Percentiles rank a stretch among this genome's conserved stretches.
These are phyloP conservation scores for Taeniopygia guttata DNA, from an alignment of 2,797 vertebrate species.

Conservation along the genomic window DNA sequence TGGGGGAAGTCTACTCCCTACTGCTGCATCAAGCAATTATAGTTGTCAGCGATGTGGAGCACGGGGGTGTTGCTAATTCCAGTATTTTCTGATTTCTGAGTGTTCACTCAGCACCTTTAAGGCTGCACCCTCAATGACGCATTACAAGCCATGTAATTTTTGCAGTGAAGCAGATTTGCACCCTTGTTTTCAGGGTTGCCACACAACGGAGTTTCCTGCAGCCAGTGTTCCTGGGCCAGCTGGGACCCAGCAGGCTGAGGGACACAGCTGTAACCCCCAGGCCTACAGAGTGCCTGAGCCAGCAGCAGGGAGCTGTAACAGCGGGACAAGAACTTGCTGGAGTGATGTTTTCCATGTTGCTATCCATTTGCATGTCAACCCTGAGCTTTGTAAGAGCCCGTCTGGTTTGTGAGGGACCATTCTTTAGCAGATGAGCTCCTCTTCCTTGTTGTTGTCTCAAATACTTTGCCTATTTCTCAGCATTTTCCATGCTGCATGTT, in stretches of 20 bases:
- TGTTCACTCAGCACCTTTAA: background rate
- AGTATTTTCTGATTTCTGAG: background rate
- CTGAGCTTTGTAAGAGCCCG: background rate
- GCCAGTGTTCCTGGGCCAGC: fast-evolving
- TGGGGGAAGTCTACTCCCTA: background rate
- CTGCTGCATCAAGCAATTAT: background rate
- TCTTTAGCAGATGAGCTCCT: background rate
- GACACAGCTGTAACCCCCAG: background rate
- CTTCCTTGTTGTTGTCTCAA: background rate
- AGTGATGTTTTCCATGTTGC: background rate
- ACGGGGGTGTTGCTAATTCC: background rate
- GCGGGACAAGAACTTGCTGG: fast-evolving
- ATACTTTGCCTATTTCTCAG: background rate
- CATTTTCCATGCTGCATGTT: background rate
- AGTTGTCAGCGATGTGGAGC: background rate
- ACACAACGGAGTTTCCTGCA: background rate
- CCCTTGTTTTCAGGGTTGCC: background rate
- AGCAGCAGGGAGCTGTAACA: background rate
- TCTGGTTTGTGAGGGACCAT: background rate
- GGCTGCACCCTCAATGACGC: fast-evolving
- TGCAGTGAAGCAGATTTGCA: background rate
- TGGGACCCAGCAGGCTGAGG: fast-evolving
- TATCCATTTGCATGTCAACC: fast-evolving
- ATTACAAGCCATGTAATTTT: background rate
- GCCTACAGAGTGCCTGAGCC: background rate